Base-by-base conservation (phyloP, 2,797 vertebrate species). In the Ceyx erithaca region DNA sequence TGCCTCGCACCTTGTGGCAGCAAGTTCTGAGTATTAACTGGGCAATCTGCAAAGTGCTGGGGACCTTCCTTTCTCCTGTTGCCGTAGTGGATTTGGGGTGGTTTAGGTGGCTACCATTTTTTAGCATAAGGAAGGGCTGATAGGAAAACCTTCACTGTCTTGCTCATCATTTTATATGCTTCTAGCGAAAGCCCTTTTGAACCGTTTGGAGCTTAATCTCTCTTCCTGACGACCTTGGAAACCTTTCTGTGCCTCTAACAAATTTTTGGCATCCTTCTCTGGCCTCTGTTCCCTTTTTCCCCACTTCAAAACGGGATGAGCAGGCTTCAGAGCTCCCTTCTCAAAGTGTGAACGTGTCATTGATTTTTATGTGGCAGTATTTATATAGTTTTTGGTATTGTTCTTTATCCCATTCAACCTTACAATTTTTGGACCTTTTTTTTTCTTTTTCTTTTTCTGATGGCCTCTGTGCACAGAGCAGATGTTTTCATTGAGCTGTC, bases 401-500 rank as follows among this genome's bases (percentile, higher is more conserved):
- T 95, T 94, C 92, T 95, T 87, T 90, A 91, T 89, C 73, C 89
- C 87, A 84, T 93, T 95, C 68, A 92, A 81, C 64, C 61, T 91
- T 86, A 79, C 52, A 30, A 84, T 90, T 91, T 92, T 83, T 51
- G 2, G 7, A 46, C 71, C 1, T 19, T 61, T 62, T 43, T 40
- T 62, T 46, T 35, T 12, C 35, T 68, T 64, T 16, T 35, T 49
- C 67, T 69, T 76, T 76, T 79, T 61, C 54, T 80, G 81, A 78
- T 93, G 92, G 88, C 66, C 86, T 90, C 84, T 94, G 43, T 91
- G 76, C 84, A 2, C 17, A 25, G 86, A 96, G 92, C 96, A 96
- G 96, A 94, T 96, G 95, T 96, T 96, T 96, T 96, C 86, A 83
- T 87, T 96, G 95, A 95, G 86, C 94, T 96, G 92, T 95, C 90